A percentile compares a stretch with the other conserved stretches of the same genome.
phyloP scores from a whole-genome alignment of 2,888 invertebrate species.

The Heliothis peltigera region DNA sequence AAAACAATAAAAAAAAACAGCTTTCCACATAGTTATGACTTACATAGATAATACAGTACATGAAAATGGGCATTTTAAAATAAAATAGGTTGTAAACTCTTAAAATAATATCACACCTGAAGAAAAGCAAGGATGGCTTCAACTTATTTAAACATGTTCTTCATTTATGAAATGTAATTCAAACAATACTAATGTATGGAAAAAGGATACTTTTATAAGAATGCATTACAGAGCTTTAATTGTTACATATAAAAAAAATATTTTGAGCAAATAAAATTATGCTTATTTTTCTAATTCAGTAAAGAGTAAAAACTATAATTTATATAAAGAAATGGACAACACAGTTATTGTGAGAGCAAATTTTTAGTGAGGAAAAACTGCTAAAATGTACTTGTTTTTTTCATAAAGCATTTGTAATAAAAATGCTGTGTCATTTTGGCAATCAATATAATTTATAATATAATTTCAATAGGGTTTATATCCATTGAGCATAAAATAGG shows the following conservation, averaged over 20 bases:
- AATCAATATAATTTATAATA: slow-evolving; percentile 45
- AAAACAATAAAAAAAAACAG: slow-evolving; percentile 22
- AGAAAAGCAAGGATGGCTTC: slow-evolving; percentile 64
- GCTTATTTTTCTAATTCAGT: slow-evolving; percentile 61
- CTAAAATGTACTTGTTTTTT: slow-evolving; percentile 44
- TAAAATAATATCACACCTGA: slow-evolving; percentile 66
- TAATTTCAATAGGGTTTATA: slow-evolving; percentile 52
- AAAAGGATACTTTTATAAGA: slow-evolving; percentile 39
- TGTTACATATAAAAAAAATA: slow-evolving; percentile 57
- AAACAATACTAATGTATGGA: slow-evolving; percentile 30
- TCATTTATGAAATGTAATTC: slow-evolving; percentile 28
- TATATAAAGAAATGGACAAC: slow-evolving; percentile 47
- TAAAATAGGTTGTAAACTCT: slow-evolving; percentile 56
- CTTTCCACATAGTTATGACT: slow-evolving; percentile 19
- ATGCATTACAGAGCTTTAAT: slow-evolving; percentile 57
- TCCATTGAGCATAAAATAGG: slow-evolving; percentile 62
- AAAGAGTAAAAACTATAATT: slow-evolving; percentile 48
- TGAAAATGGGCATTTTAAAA: slow-evolving; percentile 48
- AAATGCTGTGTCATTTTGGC: slow-evolving; percentile 54
- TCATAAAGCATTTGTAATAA: slow-evolving; percentile 36
- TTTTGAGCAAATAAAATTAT: slow-evolving; percentile 68
- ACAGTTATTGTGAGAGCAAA: slow-evolving; percentile 52
- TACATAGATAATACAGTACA: slow-evolving; percentile 23
- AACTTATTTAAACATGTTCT: slow-evolving; percentile 51
- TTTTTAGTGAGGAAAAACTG: slow-evolving; percentile 32